These are phyloP conservation scores for Cyclophora punctaria DNA, from an alignment of 2,888 invertebrate species.

Conservation along the genomic window DNA sequence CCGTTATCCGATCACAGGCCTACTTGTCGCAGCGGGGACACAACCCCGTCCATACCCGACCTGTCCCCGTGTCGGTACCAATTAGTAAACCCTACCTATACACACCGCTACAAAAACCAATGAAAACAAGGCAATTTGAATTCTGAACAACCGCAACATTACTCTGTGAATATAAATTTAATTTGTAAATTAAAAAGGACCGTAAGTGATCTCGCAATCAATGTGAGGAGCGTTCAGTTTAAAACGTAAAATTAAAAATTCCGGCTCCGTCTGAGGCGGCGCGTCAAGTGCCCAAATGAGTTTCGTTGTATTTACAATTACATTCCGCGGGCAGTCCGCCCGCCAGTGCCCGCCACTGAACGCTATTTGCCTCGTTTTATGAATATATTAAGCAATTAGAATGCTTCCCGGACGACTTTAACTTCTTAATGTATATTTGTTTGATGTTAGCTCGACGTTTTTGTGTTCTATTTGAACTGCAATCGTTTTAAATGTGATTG, in stretches of 20 bases:
- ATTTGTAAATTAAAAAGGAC: slow-evolving; percentile 15
- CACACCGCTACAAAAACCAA: no score
- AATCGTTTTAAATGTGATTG: no score
- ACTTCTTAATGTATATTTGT: slow-evolving; percentile 1
- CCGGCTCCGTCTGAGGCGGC: slow-evolving; percentile 28
- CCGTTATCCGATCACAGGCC: no score
- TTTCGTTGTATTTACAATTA: slow-evolving; percentile 52
- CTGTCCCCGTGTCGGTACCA: no score
- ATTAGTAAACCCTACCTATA: no score
- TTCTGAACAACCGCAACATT: no score
- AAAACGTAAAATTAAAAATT: slow-evolving; percentile 46
- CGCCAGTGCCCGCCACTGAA: slow-evolving; percentile 25
- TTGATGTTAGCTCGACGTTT: background rate
- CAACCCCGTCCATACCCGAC: no score
- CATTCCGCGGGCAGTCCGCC: slow-evolving; percentile 20
- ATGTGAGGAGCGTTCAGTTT: slow-evolving; percentile 8
- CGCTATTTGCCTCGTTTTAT: slow-evolving; percentile 17
- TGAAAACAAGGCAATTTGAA: no score
- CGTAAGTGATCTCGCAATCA: slow-evolving; percentile 15
- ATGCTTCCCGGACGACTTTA: background rate
- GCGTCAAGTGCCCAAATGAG: slow-evolving; percentile 51
- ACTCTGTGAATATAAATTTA: slow-evolving; percentile 2
- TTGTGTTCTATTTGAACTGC: no score
- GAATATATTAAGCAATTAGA: slow-evolving; percentile 41
- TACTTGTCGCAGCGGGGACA: no score